Evolutionary conservation across 2,113 vertebrate genomes (phyloP), one percentile per base, ranked within the genome.

Genomic region (Polyodon spathula): DNA sequence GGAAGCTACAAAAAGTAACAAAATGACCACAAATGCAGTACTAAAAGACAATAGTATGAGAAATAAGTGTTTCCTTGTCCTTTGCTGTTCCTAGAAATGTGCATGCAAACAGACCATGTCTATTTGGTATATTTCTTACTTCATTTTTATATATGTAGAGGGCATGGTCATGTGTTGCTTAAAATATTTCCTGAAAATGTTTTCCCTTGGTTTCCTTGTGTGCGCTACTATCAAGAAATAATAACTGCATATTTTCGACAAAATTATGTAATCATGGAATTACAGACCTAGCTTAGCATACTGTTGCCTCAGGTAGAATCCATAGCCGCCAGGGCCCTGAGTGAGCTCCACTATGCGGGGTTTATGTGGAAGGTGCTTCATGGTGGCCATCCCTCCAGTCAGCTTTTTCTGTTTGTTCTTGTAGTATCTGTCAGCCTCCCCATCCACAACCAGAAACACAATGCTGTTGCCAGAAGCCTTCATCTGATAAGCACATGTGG

Each of bases 381-480:
- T 44, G 6, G 63, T 92, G 54, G 92, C 90, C 0, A 65, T 74
- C 15, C 83, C 80, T 11, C 81, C 78, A 58, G 64, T 78, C 46
- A 93, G 56, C 14, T 65, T 73, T 37, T 76, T 74, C 14, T 63
- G 69, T 68, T 81, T 83, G 65, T 72, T 88, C 53, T 55, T 63
- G 62, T 85, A 92, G 73, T 79, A 69, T 38, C 6, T 70, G 61
- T 92, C 81, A 0, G 90, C 85, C 48, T 91, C 89, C 62, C 88
- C 78, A 27, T 97, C 90, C 40, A 78, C 77, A 66, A 99, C 72
- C 58, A 99, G 80, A 63, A 98, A 77, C 84, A 89, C 71, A 39
- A 95, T 1, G 1, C 9, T 73, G 64, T 70, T 81, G 40, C 86
- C 93, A 1, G 83, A 79, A 63, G 61, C 76, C 72, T 73, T 95